Base-by-base conservation (phyloP, 2,797 vertebrate species). In the Anabas testudineus region DNA sequence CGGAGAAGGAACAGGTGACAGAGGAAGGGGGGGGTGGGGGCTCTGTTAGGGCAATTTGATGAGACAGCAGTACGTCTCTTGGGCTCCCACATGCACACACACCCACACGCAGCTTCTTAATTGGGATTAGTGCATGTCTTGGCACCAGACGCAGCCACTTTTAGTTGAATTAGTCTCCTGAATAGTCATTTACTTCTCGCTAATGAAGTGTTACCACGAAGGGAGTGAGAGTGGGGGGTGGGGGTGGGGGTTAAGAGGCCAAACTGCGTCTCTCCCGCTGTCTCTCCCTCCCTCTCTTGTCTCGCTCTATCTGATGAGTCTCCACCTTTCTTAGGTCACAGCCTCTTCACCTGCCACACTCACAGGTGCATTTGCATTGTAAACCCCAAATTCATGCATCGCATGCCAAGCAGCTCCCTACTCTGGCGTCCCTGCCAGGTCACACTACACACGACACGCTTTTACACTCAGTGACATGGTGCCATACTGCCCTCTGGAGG, bases 151-250 rank as follows among this genome's bases (percentile, higher is more conserved):
- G 57, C 47, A 52, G 73, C 51, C 69, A 76, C 80, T 89, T 87
- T 90, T 87, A 86, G 85, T 90, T 84, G 71, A 92, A 93, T 93
- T 90, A 92, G 85, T 87, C 84, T 87, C 78, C 84, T 83, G 86
- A 90, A 90, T 83, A 87, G 87, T 91, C 84, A 81, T 89, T 89
- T 88, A 84, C 85, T 80, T 86, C 83, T 83, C 61, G 67, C 84
- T 88, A 80, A 88, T 83, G 75, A 85, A 82, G 83, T 76, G 78
- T 53, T 71, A 54, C 48, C 51, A 58, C 45, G 41, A 41, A 18
- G 51, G 42, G 48, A 39, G 7, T 30, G 28, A 28, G 28, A 7
- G 28, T 30, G 4, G 28, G 24, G 24, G 9, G 34, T 13, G 9
- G 36, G 42, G 45, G 46, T 24, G n/a, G n/a, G 37, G 77, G 57